phyloP scores from a whole-genome alignment of 1,140 invertebrate species.

The Drosophila bifasciata region DNA sequence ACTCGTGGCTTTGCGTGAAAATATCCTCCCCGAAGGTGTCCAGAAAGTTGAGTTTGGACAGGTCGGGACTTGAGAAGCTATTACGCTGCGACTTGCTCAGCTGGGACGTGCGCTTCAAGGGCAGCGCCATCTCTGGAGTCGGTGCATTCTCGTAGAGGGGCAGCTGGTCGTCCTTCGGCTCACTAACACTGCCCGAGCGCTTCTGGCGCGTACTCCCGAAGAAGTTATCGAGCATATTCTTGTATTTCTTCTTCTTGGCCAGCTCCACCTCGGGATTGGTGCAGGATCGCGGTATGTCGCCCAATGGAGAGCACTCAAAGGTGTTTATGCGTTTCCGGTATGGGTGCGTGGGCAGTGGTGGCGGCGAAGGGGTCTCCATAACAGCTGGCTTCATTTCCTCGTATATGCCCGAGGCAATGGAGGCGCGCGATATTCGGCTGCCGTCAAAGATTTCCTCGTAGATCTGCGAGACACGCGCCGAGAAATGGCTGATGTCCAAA shows the following conservation, averaged over 20 bases:
- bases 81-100: slow-evolving; percentile 68
- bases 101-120: slow-evolving; percentile 29
- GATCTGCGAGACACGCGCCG: slow-evolving; percentile 75
- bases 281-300: slow-evolving; percentile 69
- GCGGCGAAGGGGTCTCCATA: slow-evolving; percentile 66
- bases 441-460: slow-evolving; percentile 82
- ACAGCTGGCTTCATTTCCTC: slow-evolving; percentile 80
- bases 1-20: slow-evolving; percentile 25
- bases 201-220: slow-evolving; percentile 63
- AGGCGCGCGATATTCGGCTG: slow-evolving; percentile 72
- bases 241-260: slow-evolving; percentile 82
- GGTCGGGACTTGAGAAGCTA: slow-evolving; percentile 82
- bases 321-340: slow-evolving; percentile 76
- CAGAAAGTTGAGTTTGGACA: slow-evolving; percentile 74
- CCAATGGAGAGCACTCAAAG: slow-evolving; percentile 51
- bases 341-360: slow-evolving; percentile 62
- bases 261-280: slow-evolving; percentile 81
- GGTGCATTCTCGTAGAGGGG: slow-evolving; percentile 66
- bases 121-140: slow-evolving; percentile 37
- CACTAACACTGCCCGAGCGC: slow-evolving; percentile 67
- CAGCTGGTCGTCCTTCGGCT: slow-evolving; percentile 7
- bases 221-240: slow-evolving; percentile 73
- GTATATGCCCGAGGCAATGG: slow-evolving; percentile 81
- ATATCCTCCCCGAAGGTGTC: slow-evolving; percentile 65
- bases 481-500: slow-evolving; percentile 56